Conservation (phyloP, 2,888 invertebrate species). For the Agonopterix heracliana region DNA sequence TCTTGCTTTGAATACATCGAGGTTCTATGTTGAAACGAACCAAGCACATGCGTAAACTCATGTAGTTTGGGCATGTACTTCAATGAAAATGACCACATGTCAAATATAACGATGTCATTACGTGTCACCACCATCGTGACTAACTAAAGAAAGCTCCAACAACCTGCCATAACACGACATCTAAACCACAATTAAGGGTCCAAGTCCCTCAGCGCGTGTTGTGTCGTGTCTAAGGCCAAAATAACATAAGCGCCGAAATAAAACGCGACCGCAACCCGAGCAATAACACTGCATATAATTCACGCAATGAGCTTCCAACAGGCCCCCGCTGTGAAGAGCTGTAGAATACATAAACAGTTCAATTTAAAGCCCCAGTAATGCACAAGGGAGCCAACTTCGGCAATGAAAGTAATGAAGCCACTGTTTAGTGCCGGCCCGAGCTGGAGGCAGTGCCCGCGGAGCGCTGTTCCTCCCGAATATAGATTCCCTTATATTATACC, state of each 20-base stretch:
- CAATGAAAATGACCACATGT: too few relatives aligned
- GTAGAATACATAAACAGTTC: slow-evolving; percentile 49
- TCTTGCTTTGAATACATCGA: too few relatives aligned
- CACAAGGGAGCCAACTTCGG: slow-evolving; percentile 37
- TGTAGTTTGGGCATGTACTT: too few relatives aligned
- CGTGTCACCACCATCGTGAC: too few relatives aligned
- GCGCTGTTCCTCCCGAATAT: slow-evolving; percentile 23
- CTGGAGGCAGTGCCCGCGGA: slow-evolving; percentile 23
- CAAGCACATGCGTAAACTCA: too few relatives aligned
- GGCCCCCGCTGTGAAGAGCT: slow-evolving; percentile 23
- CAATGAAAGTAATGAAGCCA: slow-evolving; percentile 38
- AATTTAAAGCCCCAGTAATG: slow-evolving; percentile 39
- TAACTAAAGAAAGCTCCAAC: too few relatives aligned
- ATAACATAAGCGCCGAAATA: background rate
- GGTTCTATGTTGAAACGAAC: too few relatives aligned
- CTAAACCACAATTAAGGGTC: too few relatives aligned
- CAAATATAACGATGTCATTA: too few relatives aligned
- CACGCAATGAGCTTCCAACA: slow-evolving; percentile 12
- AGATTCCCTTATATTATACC: slow-evolving; percentile 3
- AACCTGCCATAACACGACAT: too few relatives aligned
- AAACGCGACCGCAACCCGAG: slow-evolving; percentile 1
- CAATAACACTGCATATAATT: slow-evolving; percentile 16
- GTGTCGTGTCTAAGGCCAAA: too few relatives aligned
- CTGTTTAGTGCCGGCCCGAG: slow-evolving; percentile 31
- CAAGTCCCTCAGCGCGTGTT: too few relatives aligned